These are phyloP conservation scores for Dreissena polymorpha DNA, from an alignment of 1,140 invertebrate genomes.

Conservation along the genomic window DNA sequence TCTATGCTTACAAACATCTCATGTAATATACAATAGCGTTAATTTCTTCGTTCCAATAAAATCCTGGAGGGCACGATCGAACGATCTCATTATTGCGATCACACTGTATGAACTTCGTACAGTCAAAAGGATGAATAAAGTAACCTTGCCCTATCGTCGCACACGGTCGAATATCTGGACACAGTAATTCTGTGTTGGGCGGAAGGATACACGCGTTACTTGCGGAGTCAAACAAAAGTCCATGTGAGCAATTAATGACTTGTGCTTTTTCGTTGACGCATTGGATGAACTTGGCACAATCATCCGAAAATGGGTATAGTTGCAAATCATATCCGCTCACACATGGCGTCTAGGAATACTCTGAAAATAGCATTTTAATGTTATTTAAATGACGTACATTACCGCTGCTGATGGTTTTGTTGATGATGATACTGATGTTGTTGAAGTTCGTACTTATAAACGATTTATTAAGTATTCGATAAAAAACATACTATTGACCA, in stretches of 20 bases:
- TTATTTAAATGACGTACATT: no score
- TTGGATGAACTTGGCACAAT: conserved; percentile 51
- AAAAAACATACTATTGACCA: no score
- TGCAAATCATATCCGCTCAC: background rate
- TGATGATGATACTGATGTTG: no score
- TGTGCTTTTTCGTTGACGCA: conserved; percentile 44
- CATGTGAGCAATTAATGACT: conserved; percentile 33
- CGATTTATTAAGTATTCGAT: no score
- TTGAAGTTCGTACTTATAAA: no score
- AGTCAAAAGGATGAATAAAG: conserved; percentile 50
- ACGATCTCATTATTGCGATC: conserved; percentile 36
- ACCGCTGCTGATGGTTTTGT: no score
- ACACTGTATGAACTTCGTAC: conserved; percentile 53
- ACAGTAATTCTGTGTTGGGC: conserved; percentile 27
- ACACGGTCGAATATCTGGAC: conserved; percentile 52
- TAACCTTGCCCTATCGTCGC: conserved; percentile 33
- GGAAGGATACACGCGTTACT: conserved; percentile 41
- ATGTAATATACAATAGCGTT: conserved; percentile 36
- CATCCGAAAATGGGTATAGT: conserved; percentile 42
- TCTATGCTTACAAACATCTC: no score
- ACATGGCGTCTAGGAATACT: conserved; percentile 33
- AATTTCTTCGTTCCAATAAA: conserved; percentile 35
- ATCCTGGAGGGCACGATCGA: conserved; percentile 4
- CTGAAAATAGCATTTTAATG: conserved; percentile 33
- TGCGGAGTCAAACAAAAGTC: conserved; percentile 42